Conservation (phyloP, 2,113 vertebrate species). For the Zootoca vivipara region DNA sequence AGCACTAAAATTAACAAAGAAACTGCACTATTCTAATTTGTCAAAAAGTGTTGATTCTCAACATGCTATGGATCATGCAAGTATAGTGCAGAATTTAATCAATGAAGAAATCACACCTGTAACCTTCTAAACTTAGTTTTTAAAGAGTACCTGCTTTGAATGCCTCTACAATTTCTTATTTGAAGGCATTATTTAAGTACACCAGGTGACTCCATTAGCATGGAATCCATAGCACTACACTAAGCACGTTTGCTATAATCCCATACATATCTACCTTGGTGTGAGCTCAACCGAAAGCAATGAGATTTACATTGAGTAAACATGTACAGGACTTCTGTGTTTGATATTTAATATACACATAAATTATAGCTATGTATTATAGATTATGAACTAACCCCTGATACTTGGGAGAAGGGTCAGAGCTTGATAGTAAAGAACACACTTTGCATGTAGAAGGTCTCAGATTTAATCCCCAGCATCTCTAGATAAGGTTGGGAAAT, state of each 20-base stretch:
- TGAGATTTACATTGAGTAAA: no score
- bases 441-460: no score
- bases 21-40: background rate
- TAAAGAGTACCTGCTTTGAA: background rate
- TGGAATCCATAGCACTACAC: background rate
- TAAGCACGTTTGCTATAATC: conserved; percentile 13
- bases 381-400: conserved; percentile 44
- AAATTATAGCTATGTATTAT: background rate
- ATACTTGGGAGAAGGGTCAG: background rate
- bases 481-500: no score
- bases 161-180: conserved; percentile 27
- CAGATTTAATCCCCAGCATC: no score
- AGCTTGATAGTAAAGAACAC: no score
- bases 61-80: conserved; percentile 34
- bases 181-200: conserved; percentile 30
- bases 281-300: no score
- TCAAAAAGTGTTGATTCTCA: conserved; percentile 33
- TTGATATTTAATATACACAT: conserved; percentile 56
- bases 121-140: conserved; percentile 15
- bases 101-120: conserved; percentile 35
- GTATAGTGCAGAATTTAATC: background rate
- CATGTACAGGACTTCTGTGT: no score
- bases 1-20: conserved; percentile 30
- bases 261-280: no score
- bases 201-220: background rate